A percentile compares a stretch with the other conserved stretches of the same genome.
Evolutionary conservation across 2,797 vertebrate species (phyloP).

Genomic region (Lepilemur septentrionalis): DNA sequence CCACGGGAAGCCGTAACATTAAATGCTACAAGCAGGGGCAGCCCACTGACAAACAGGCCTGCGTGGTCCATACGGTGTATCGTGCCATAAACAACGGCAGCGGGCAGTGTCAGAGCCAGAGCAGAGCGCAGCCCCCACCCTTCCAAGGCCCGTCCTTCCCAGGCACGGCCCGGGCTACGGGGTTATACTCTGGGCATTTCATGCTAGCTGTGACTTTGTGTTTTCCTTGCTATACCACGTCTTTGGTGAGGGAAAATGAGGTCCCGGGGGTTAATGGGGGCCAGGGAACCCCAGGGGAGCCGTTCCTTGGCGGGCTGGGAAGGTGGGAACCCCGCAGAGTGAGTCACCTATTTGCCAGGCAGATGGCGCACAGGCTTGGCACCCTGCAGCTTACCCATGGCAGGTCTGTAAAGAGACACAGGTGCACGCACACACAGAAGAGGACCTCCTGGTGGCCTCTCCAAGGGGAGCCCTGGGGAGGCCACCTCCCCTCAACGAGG

Average conservation of each 20-base stretch:
- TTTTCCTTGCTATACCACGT: background rate
- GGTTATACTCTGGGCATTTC: background rate
- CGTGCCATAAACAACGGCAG: slow-evolving; percentile 73
- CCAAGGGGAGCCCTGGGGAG: background rate
- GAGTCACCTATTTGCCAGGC: background rate
- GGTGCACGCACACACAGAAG: fast-evolving
- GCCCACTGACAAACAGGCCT: slow-evolving; percentile 58
- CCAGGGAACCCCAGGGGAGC: background rate
- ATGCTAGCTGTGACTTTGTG: background rate
- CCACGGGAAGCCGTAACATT: background rate
- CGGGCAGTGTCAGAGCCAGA: slow-evolving; percentile 20
- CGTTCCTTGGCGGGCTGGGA: background rate
- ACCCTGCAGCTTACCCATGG: background rate
- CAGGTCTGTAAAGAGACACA: background rate
- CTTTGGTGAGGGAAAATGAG: background rate
- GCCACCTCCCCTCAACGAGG: background rate
- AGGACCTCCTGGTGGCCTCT: background rate
- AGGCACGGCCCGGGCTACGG: fast-evolving
- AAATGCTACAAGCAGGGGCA: background rate
- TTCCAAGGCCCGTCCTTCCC: background rate
- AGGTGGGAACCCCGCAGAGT: background rate
- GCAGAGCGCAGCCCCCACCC: background rate
- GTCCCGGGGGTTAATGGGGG: background rate
- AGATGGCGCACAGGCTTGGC: background rate
- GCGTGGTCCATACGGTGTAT: background rate